Percentiles rank a stretch among this genome's conserved stretches.
These are phyloP conservation scores for Pangasius larnaudii DNA, from an alignment of 2,797 vertebrate species.

Conservation along the genomic window DNA sequence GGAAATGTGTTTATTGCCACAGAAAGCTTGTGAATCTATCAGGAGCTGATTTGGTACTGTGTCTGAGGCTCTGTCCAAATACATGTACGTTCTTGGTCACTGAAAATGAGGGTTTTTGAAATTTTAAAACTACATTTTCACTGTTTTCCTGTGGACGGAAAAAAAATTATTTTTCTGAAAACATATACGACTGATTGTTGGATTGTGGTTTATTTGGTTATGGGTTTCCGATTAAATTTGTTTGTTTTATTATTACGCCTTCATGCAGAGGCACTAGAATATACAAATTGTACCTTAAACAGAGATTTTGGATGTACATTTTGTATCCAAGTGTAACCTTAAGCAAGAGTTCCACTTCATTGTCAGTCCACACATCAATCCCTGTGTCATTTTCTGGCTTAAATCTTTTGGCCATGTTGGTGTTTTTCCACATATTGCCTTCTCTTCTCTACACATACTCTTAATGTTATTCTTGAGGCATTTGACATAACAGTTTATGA, in stretches of 20 bases:
- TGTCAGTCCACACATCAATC: neutral
- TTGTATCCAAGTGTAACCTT: neutral
- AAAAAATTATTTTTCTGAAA: neutral
- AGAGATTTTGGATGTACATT: neutral
- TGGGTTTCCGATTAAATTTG: neutral
- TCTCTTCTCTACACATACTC: neutral
- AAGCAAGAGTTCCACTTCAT: neutral
- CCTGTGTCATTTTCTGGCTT: neutral
- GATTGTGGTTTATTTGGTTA: neutral
- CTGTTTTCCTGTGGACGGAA: neutral
- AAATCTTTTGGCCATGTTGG: neutral
- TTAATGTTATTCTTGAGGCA: neutral
- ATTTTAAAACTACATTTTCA: neutral
- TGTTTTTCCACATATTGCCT: neutral
- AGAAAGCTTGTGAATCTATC: neutral
- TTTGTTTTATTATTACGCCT: neutral
- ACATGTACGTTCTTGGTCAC: neutral
- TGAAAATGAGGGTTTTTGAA: neutral
- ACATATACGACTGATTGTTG: neutral
- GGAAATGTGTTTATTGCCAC: slow-evolving; percentile 3
- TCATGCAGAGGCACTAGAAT: neutral
- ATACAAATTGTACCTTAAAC: neutral
- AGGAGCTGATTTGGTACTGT: neutral
- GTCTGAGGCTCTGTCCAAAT: neutral
- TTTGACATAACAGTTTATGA: neutral